These are phyloP conservation scores for Drosophila santomea DNA, from an alignment of 1,140 invertebrate genomes.

Conservation along the genomic window DNA sequence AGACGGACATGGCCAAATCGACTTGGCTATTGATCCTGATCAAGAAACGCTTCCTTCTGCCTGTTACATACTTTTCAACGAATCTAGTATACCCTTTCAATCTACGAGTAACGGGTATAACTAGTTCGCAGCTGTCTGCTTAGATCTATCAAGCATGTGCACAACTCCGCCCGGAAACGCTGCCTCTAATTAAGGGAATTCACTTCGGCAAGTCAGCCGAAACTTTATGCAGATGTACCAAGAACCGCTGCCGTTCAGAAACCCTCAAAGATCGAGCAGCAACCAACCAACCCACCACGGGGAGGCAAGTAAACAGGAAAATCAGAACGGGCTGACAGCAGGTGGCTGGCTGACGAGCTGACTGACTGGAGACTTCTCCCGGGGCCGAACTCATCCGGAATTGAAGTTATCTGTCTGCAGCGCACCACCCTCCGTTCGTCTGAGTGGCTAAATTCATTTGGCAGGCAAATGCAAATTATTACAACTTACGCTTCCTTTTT, in stretches of 20 bases:
- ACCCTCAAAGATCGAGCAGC: slow-evolving; percentile 18
- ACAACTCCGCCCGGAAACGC: slow-evolving; percentile 13
- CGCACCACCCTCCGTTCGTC: slow-evolving; percentile 36
- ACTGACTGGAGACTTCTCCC: slow-evolving; percentile 17
- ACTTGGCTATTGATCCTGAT: too few species aligned
- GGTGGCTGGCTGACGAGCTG: slow-evolving; percentile 49
- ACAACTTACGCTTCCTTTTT: slow-evolving; percentile 77
- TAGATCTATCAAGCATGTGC: slow-evolving; percentile 38
- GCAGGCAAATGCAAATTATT: slow-evolving; percentile 81
- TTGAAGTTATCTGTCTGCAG: slow-evolving; percentile 71
- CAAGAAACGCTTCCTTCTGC: too few species aligned
- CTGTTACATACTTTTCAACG: too few species aligned
- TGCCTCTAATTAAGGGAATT: slow-evolving; percentile 37
- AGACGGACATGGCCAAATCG: too few species aligned
- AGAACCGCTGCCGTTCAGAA: slow-evolving; percentile 24
- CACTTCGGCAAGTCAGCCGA: slow-evolving; percentile 21
- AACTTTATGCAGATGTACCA: slow-evolving; percentile 32
- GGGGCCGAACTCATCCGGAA: slow-evolving; percentile 65
- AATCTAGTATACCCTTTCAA: too few species aligned
- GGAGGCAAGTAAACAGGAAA: slow-evolving; percentile 32
- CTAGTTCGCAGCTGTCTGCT: slow-evolving; percentile 7
- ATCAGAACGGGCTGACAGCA: slow-evolving; percentile 66
- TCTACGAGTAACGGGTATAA: too few species aligned
- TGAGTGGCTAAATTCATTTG: slow-evolving; percentile 81
- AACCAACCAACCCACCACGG: slow-evolving; percentile 25